Evolutionary conservation across 2,113 vertebrate species (phyloP).

Genomic region (Psilopsiagon aymara): DNA sequence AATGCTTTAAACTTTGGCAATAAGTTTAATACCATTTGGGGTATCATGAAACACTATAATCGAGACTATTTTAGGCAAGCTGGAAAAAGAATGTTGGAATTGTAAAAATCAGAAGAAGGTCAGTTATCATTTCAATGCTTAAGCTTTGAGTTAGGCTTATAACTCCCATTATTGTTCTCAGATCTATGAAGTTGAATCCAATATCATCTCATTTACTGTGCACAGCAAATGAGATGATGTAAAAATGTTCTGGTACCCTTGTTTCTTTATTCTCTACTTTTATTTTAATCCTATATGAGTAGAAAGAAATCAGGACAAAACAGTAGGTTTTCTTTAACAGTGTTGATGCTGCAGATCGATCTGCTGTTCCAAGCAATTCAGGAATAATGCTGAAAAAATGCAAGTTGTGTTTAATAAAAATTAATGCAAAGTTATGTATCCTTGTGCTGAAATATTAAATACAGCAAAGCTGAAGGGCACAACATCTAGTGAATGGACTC

Average conservation of each 20-base stretch:
- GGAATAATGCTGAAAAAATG: conserved; percentile 16
- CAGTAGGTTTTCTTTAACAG: not conserved
- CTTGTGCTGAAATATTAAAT: conserved; percentile 51
- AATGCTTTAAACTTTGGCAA: not conserved
- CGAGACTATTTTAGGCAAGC: not conserved
- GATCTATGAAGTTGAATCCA: conserved; percentile 4
- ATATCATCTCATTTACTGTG: conserved; percentile 34
- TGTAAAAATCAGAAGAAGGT: not conserved
- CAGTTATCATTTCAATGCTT: conserved; percentile 20
- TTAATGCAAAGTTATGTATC: conserved; percentile 29
- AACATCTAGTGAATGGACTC: conserved; percentile 5
- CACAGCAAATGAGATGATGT: not conserved
- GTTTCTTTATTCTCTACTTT: conserved; percentile 17
- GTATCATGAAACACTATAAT: not conserved
- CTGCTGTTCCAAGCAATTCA: not conserved
- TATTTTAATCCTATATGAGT: conserved; percentile 16
- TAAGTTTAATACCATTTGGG: not conserved
- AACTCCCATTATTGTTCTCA: conserved; percentile 49
- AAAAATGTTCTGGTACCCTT: conserved; percentile 26
- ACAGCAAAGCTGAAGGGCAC: not conserved
- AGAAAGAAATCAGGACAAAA: conserved; percentile 10
- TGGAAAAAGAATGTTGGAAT: conserved; percentile 20
- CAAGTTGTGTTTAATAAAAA: conserved; percentile 36
- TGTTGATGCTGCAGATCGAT: not conserved
- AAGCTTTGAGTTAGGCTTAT: conserved; percentile 19